Evolutionary conservation across 2,888 invertebrate species (phyloP).

Genomic region (Andrena fulva): DNA sequence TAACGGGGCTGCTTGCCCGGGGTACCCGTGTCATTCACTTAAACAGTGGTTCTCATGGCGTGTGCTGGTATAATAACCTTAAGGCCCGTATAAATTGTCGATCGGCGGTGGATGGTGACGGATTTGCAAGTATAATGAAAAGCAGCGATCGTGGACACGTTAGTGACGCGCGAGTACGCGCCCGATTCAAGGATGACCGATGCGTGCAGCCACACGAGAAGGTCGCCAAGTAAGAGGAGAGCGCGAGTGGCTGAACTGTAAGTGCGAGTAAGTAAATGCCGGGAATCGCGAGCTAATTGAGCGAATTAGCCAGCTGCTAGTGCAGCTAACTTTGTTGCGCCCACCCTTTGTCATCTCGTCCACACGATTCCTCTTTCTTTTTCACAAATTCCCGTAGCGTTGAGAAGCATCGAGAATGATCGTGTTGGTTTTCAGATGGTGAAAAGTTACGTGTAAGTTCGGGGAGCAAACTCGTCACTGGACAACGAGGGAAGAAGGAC

Average conservation of each 20-base stretch:
- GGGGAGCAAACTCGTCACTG: neutral
- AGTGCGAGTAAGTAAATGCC: constrained; percentile 72
- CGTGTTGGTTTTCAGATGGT: neutral
- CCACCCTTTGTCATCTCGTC: too few species aligned
- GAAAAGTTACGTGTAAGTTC: neutral
- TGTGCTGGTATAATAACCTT: constrained; percentile 45
- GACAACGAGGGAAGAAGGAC: neutral
- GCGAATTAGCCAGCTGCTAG: constrained; percentile 81
- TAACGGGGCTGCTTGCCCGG: constrained; percentile 66
- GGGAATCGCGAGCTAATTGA: constrained; percentile 82
- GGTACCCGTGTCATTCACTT: constrained; percentile 73
- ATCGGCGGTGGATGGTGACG: constrained; percentile 29
- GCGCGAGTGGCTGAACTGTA: constrained; percentile 13
- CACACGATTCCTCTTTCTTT: too few species aligned
- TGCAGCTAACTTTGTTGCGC: constrained; percentile 70
- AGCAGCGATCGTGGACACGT: constrained; percentile 47
- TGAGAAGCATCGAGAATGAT: neutral
- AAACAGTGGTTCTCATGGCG: constrained; percentile 68
- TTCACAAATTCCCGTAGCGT: too few species aligned
- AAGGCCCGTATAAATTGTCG: constrained; percentile 48
- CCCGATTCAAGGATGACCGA: neutral
- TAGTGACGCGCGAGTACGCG: constrained; percentile 15
- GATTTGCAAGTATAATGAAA: constrained; percentile 72
- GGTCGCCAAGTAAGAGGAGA: constrained; percentile 18
- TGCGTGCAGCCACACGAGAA: constrained; percentile 12